These are phyloP conservation scores for Dromius quadrimaculatus DNA, from an alignment of 2,888 invertebrate genomes.

Conservation along the genomic window DNA sequence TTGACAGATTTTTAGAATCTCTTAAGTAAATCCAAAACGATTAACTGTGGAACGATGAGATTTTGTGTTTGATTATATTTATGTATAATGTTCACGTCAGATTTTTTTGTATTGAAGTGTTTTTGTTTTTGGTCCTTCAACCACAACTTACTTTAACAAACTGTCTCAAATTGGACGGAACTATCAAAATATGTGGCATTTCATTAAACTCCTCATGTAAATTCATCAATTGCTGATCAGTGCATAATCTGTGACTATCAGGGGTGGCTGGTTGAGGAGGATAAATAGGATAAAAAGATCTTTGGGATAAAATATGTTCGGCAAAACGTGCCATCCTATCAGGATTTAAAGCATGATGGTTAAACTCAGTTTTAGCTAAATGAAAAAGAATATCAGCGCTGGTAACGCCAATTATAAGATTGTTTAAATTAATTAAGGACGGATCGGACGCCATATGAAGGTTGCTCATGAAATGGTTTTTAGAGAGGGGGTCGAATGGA, in stretches of 20 bases:
- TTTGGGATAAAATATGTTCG: constrained; percentile 81
- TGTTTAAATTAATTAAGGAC: constrained; percentile 80
- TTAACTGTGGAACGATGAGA: too few relatives aligned
- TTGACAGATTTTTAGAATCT: too few relatives aligned
- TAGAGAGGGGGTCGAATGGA: constrained; percentile 73
- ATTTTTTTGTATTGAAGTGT: too few relatives aligned
- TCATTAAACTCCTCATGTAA: constrained; percentile 77
- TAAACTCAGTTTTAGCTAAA: constrained; percentile 63
- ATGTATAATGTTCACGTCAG: too few relatives aligned
- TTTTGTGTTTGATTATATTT: too few relatives aligned
- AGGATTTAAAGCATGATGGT: constrained; percentile 65
- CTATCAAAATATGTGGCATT: constrained; percentile 84
- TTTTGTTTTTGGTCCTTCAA: too few relatives aligned
- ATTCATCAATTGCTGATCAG: constrained; percentile 80
- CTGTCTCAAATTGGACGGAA: constrained; percentile 87
- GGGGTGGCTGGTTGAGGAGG: constrained; percentile 70
- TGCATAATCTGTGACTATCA: constrained; percentile 69
- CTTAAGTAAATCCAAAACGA: too few relatives aligned
- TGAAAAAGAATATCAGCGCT: constrained; percentile 88
- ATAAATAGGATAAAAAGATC: constrained; percentile 85
- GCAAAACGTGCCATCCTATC: constrained; percentile 84
- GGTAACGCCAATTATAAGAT: constrained; percentile 82
- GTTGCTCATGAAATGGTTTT: constrained; percentile 68
- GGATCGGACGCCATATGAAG: constrained; percentile 85
- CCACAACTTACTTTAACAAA: constrained; percentile 82